Evolutionary conservation across 2,113 vertebrate genomes (phyloP).

Genomic region (Ascaphus truei): DNA sequence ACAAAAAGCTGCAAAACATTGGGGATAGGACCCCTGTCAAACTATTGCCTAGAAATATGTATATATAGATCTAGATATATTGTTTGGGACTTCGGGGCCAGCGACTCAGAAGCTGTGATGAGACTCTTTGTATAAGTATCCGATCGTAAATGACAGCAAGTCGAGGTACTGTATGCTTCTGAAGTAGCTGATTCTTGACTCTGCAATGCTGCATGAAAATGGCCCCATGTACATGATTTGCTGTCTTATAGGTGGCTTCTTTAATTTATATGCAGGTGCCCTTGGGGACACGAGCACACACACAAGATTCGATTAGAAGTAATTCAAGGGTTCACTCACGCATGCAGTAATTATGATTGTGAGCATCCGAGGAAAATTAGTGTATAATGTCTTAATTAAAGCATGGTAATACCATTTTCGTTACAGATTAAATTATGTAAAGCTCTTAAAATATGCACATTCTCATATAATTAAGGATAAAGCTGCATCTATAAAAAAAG

Average conservation of each 20-base stretch:
- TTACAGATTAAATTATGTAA: slow-evolving; percentile 55
- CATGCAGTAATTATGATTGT: slow-evolving; percentile 53
- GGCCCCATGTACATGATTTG: background rate
- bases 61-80: background rate
- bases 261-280: slow-evolving; percentile 32
- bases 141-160: no score
- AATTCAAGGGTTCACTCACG: slow-evolving; percentile 45
- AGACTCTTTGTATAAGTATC: no score
- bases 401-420: slow-evolving; percentile 52
- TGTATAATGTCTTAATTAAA: slow-evolving; percentile 66
- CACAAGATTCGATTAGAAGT: slow-evolving; percentile 53
- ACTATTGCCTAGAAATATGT: no score
- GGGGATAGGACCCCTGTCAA: no score
- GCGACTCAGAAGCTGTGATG: no score
- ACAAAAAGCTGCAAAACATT: no score
- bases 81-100: no score
- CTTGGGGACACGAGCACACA: slow-evolving; percentile 39
- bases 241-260: slow-evolving; percentile 10
- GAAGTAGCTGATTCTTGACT: background rate
- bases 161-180: no score
- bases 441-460: slow-evolving; percentile 41
- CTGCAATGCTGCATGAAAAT: background rate
- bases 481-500: slow-evolving; percentile 41
- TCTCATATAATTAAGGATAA: slow-evolving; percentile 50
- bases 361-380: slow-evolving; percentile 58